Evolutionary conservation across 2,888 invertebrate genomes (phyloP).

Genomic region (Ommatoiulus sabulosus): DNA sequence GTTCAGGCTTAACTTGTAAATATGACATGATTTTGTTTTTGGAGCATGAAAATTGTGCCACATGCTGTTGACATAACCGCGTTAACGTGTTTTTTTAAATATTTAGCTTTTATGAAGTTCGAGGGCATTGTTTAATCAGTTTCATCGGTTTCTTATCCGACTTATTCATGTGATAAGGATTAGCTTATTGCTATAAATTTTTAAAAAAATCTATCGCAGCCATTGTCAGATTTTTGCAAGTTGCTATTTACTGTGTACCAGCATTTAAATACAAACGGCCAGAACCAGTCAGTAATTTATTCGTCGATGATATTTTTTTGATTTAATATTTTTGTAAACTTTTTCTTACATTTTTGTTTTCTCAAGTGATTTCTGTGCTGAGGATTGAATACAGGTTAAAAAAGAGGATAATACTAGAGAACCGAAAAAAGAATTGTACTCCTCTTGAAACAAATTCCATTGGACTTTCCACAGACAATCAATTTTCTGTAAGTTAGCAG

Average conservation of each 20-base stretch:
- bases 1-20: background rate
- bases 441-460: background rate
- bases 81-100: background rate
- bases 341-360: background rate
- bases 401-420: background rate
- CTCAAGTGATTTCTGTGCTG: background rate
- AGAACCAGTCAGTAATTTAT: background rate
- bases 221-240: background rate
- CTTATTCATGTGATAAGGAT: background rate
- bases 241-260: background rate
- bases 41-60: background rate
- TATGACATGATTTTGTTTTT: background rate
- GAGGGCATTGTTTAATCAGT: constrained; percentile 4
- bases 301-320: background rate
- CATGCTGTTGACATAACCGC: background rate
- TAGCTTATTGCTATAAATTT: background rate
- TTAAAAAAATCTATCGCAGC: background rate
- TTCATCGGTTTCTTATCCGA: background rate
- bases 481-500: background rate
- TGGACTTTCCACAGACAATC: background rate
- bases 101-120: constrained; percentile 6
- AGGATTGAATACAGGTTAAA: background rate
- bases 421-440: background rate
- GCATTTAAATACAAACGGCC: background rate
- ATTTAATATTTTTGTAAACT: background rate